A percentile compares a stretch with the other conserved stretches of the same genome.
Evolutionary conservation across 2,797 vertebrate genomes (phyloP).

Genomic region (Euthynnus affinis): DNA sequence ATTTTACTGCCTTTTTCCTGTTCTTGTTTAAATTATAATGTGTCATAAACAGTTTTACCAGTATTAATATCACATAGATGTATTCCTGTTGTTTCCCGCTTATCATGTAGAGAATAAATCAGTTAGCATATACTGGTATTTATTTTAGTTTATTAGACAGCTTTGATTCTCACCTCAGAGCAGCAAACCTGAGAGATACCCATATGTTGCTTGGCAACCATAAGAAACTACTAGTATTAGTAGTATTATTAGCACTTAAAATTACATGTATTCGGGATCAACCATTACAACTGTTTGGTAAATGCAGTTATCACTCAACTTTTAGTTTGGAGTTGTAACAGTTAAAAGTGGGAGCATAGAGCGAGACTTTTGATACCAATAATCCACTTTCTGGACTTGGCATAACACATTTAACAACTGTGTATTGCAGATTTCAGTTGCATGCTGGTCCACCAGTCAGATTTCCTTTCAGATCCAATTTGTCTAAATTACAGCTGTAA

Average conservation of each 20-base stretch:
- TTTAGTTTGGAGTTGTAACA: too few relatives aligned
- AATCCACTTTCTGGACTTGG: too few relatives aligned
- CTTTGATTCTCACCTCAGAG: not conserved
- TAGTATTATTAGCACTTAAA: not conserved
- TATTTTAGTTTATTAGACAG: not conserved
- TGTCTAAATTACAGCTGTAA: not conserved
- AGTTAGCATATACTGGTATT: not conserved
- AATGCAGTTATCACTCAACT: too few relatives aligned
- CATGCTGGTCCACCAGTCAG: not conserved
- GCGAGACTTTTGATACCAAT: too few relatives aligned
- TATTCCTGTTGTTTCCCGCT: not conserved
- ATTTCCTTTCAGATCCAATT: not conserved
- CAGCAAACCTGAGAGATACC: not conserved
- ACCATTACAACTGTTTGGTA: too few relatives aligned
- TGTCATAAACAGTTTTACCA: constrained; percentile 9
- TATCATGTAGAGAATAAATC: constrained; percentile 1
- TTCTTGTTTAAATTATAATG: not conserved
- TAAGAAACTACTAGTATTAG: not conserved
- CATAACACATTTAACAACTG: not conserved
- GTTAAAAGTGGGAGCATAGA: too few relatives aligned
- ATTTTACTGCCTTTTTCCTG: not conserved
- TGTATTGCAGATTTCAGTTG: constrained; percentile 4
- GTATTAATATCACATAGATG: not conserved
- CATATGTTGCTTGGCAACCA: not conserved
- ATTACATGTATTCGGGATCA: not conserved